A percentile compares a stretch with the other conserved stretches of the same genome.
These are phyloP conservation scores for Tigriopus californicus DNA, from an alignment of 2,888 invertebrate species.

Conservation along the genomic window DNA sequence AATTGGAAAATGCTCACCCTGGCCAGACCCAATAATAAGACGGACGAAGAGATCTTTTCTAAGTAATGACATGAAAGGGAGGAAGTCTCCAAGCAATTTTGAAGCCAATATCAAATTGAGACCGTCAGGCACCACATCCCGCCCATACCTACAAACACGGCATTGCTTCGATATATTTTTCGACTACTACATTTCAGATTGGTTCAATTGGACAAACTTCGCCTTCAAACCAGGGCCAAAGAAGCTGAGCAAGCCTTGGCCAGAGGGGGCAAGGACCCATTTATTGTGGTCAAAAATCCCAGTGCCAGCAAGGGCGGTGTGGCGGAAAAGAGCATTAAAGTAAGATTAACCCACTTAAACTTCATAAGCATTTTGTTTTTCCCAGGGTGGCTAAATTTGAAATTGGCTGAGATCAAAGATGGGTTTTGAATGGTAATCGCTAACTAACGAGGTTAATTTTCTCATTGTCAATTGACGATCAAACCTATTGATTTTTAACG, in stretches of 20 bases:
- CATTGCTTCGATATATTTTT: neutral
- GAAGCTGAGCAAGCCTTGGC: constrained; percentile 6
- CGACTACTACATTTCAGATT: neutral
- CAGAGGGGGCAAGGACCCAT: constrained; percentile 11
- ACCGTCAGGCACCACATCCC: too few relatives aligned
- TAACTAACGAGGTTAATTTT: too few relatives aligned
- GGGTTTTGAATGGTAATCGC: too few relatives aligned
- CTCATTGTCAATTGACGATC: too few relatives aligned
- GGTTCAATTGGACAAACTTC: constrained; percentile 7
- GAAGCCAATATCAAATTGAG: neutral
- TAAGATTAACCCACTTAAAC: neutral
- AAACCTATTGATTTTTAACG: too few relatives aligned
- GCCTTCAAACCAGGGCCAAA: constrained; percentile 8
- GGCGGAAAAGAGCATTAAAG: constrained; percentile 10
- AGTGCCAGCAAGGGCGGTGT: constrained; percentile 14
- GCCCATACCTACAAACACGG: too few relatives aligned
- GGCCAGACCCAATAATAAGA: constrained; percentile 10
- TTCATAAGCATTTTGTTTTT: neutral
- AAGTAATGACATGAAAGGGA: neutral
- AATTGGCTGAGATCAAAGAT: too few relatives aligned
- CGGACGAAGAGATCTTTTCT: constrained; percentile 13
- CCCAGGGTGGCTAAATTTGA: too few relatives aligned
- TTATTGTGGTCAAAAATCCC: constrained; percentile 12
- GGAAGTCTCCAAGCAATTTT: neutral
- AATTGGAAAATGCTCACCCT: constrained; percentile 15